A percentile compares a stretch with the other conserved stretches of the same genome.
phyloP scores from a whole-genome alignment of 2,113 vertebrate genomes.

The Vimba vimba region DNA sequence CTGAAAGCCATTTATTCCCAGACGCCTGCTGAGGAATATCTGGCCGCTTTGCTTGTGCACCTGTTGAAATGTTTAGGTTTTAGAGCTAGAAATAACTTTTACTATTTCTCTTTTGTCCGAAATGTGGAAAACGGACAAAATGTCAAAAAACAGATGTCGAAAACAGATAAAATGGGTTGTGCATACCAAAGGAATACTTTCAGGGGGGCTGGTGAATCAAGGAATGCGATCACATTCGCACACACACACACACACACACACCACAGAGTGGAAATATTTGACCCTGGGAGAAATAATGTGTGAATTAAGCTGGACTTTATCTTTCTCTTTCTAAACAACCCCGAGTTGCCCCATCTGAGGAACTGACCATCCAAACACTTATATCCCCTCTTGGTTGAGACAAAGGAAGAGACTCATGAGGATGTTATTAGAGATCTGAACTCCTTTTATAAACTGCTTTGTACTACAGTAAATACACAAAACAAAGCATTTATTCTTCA shows the following conservation, averaged over 20 bases:
- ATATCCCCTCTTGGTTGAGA: constrained; percentile 34
- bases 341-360: not conserved
- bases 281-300: constrained; percentile 21
- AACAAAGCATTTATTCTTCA: constrained; percentile 30
- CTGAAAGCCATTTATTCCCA: constrained; percentile 3
- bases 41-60: not conserved
- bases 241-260: not conserved
- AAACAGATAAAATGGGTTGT: constrained; percentile 10
- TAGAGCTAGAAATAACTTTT: constrained; percentile 18
- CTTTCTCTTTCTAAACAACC: not conserved
- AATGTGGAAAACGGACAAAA: constrained; percentile 29
- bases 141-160: constrained; percentile 19
- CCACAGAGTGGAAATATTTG: constrained; percentile 39
- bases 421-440: constrained; percentile 24
- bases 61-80: constrained; percentile 29
- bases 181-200: constrained; percentile 28
- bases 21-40: constrained; percentile 1
- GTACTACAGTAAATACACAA: constrained; percentile 18
- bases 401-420: constrained; percentile 32
- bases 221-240: constrained; percentile 19
- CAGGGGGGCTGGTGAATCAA: constrained; percentile 9
- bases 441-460: constrained; percentile 27
- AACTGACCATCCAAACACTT: constrained; percentile 11
- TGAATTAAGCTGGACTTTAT: not conserved
- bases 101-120: constrained; percentile 3